Evolutionary conservation across 2,888 invertebrate genomes (phyloP), one percentile per base, ranked within the genome.

Genomic region (Dicyrtoma fusca): DNA sequence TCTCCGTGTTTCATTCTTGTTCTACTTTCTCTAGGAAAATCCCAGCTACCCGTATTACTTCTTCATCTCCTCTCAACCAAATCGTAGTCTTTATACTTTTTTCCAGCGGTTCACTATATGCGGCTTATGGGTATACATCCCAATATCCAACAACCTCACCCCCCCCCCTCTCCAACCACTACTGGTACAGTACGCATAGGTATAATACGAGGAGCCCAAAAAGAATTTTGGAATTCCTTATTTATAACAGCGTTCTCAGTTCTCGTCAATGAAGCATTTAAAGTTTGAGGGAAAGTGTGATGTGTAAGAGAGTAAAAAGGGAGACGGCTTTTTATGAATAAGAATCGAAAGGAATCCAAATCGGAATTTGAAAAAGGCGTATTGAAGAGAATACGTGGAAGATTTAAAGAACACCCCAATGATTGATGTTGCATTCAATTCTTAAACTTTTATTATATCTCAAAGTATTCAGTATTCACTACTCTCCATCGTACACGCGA

Each of bases 341-440:
- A 34, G 34, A 34, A 34, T 34, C 34, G 34, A 34, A 34, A 34
- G 8, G 8, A 34, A 34, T 34, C 3, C 4, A 34, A 34, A 34
- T 34, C 34, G 34, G 8, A 34, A 34, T 34, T 34, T 34, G 34
- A 34, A 34, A 34, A 34, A 34, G 34, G 34, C 34, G 34, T 3
- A 34, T 34, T n/a, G n/a, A n/a, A n/a, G n/a, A 61, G 42, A n/a
- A 61, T n/a, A 17, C 19, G n/a, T 42, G 26, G 42, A 42, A 61
- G 44, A 61, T 61, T 61, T 42, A 61, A 61, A 47, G 51, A 66
- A 55, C n/a, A 69, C n/a, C 10, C 44, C 13, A 55, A 25, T 57
- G 53, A 49, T 66, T 66, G 42, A 53, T 26, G 34, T 25, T 57
- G 49, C 64, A 57, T 64, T 71, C 59, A 62, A 59, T 72, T 61